A percentile compares a stretch with the other conserved stretches of the same genome.
phyloP scores from a whole-genome alignment of 2,888 invertebrate genomes.

The Eilema caniola region DNA sequence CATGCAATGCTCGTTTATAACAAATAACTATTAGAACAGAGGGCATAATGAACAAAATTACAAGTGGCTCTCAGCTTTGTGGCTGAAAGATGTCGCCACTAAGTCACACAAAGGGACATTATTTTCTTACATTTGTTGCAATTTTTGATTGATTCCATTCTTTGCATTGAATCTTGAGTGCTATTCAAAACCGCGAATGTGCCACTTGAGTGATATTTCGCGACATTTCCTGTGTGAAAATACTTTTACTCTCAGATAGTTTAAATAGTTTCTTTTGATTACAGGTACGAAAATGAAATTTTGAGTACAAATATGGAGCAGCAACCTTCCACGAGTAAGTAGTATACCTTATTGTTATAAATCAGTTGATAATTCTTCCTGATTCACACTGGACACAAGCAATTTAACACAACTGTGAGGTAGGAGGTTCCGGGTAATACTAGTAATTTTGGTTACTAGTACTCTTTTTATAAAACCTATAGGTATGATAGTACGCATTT shows the following conservation, averaged over 20 bases:
- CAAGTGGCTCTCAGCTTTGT: slow-evolving; percentile 74
- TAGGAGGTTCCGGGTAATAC: no score
- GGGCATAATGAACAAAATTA: slow-evolving; percentile 72
- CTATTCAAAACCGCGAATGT: slow-evolving; percentile 63
- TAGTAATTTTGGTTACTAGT: no score
- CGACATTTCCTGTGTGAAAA: slow-evolving; percentile 61
- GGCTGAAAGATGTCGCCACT: slow-evolving; percentile 77
- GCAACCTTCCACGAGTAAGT: slow-evolving; percentile 73
- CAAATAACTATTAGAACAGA: slow-evolving; percentile 74
- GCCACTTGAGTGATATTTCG: slow-evolving; percentile 57
- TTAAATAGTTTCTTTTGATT: slow-evolving; percentile 25
- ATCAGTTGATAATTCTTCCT: no score
- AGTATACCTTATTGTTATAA: background rate
- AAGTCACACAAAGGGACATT: slow-evolving; percentile 70
- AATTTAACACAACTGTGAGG: no score
- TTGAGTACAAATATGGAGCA: slow-evolving; percentile 67
- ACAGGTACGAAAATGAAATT: slow-evolving; percentile 48
- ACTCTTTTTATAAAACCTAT: background rate
- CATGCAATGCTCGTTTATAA: slow-evolving; percentile 65
- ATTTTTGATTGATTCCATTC: slow-evolving; percentile 74
- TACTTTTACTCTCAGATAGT: slow-evolving; percentile 23
- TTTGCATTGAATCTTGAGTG: slow-evolving; percentile 59
- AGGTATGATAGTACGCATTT: no score
- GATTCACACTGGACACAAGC: no score
- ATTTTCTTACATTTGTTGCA: slow-evolving; percentile 83